These are phyloP conservation scores for Myiozetetes cayanensis DNA, from an alignment of 2,113 vertebrate species.

Conservation along the genomic window DNA sequence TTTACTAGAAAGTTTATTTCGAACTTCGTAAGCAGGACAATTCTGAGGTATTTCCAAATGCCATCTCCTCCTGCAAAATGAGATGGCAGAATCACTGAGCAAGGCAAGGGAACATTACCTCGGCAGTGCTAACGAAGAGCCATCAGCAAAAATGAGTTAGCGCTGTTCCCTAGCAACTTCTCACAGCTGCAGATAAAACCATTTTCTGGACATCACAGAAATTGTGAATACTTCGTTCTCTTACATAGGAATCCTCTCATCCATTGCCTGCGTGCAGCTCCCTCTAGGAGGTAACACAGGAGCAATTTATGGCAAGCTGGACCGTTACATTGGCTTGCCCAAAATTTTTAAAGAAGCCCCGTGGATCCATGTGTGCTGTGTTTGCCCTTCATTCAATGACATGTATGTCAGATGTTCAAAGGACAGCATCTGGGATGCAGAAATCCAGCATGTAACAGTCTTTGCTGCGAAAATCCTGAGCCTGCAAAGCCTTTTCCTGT, in stretches of 20 bases:
- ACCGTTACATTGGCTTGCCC: background rate
- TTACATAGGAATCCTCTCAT: background rate
- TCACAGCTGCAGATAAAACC: constrained; percentile 30
- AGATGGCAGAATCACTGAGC: background rate
- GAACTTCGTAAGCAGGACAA: background rate
- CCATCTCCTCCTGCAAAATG: background rate
- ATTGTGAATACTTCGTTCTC: background rate
- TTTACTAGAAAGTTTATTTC: background rate
- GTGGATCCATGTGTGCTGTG: background rate
- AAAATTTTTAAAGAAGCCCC: background rate
- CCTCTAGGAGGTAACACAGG: background rate
- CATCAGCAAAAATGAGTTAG: background rate
- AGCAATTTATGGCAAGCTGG: background rate
- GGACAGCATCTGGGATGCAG: background rate
- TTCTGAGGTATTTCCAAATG: background rate
- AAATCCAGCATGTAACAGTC: background rate
- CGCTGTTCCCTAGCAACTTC: constrained; percentile 64
- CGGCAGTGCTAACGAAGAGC: background rate
- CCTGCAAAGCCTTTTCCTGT: background rate
- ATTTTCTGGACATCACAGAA: constrained; percentile 20
- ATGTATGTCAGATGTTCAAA: background rate
- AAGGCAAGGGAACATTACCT: background rate
- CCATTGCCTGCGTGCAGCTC: background rate
- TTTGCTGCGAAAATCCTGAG: background rate
- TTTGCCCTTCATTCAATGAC: background rate